Evolutionary conservation across 2,797 vertebrate genomes (phyloP).

Genomic region (Ptychobarbus kaznakovi): DNA sequence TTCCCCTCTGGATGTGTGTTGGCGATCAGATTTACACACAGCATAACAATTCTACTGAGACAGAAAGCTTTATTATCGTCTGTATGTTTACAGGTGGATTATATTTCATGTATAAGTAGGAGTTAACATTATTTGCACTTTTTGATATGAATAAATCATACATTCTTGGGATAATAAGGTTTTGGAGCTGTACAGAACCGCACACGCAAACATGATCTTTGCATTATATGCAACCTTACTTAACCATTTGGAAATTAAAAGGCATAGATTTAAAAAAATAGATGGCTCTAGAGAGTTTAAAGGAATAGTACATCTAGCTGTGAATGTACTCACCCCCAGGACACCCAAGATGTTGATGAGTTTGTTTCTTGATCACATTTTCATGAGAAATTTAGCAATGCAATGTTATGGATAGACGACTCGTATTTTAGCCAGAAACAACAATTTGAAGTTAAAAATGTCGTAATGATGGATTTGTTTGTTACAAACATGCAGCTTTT

Average conservation of each 20-base stretch:
- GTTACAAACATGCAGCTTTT: not conserved
- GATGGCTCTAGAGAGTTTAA: not conserved
- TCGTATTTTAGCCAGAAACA: too few relatives aligned
- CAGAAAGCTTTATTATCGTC: not conserved
- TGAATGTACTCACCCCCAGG: too few relatives aligned
- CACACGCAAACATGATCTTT: not conserved
- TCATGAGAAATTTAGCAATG: too few relatives aligned
- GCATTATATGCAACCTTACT: not conserved
- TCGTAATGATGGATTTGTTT: not conserved
- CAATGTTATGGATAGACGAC: too few relatives aligned
- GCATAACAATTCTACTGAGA: not conserved
- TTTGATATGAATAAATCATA: not conserved
- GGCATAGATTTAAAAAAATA: not conserved
- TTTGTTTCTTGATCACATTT: not conserved
- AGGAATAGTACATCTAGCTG: not conserved
- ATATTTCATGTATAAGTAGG: not conserved
- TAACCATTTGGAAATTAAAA: not conserved
- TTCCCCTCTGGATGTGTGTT: conserved; percentile 2
- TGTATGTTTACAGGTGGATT: not conserved
- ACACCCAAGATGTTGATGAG: not conserved
- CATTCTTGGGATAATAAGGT: not conserved
- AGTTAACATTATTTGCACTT: conserved; percentile 1
- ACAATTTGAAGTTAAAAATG: too few relatives aligned
- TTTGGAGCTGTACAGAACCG: not conserved
- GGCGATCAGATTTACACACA: conserved; percentile 24